Conservation (phyloP, 2,113 vertebrate genomes). For the Isichthys henryi region DNA sequence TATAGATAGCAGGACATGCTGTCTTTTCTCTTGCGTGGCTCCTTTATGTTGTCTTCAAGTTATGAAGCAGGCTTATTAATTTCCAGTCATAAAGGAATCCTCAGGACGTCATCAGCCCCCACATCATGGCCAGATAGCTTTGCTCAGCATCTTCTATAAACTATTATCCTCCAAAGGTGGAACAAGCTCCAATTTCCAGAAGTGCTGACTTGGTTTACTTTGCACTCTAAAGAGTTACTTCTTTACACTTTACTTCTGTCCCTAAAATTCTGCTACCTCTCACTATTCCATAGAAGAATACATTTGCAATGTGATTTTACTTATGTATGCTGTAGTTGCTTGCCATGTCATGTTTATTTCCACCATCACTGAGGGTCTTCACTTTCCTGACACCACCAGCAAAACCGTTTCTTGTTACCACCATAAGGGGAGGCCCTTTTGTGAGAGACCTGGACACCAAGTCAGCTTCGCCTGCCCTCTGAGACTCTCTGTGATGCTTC, state of each 20-base stretch:
- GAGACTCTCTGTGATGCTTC: background rate
- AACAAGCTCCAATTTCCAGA: background rate
- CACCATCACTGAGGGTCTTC: background rate
- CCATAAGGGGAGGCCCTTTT: background rate
- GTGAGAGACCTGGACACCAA: background rate
- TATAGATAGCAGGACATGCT: background rate
- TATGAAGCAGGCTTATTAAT: background rate
- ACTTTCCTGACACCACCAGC: background rate
- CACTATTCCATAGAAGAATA: background rate
- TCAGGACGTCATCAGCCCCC: background rate
- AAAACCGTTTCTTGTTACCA: background rate
- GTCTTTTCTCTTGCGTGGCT: background rate
- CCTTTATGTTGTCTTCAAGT: background rate
- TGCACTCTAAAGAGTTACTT: background rate
- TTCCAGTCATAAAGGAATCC: background rate
- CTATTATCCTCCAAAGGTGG: constrained; percentile 1
- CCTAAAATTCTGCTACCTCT: background rate
- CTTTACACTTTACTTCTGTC: background rate
- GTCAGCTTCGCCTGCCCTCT: background rate
- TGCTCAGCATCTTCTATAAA: background rate
- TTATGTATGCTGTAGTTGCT: background rate
- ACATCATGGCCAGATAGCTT: background rate
- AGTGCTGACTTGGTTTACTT: constrained; percentile 2
- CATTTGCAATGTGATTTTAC: constrained; percentile 4
- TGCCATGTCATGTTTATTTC: background rate